phyloP scores from a whole-genome alignment of 92 coral and sea anemone genomes.

The Epizoanthus ramosus region DNA sequence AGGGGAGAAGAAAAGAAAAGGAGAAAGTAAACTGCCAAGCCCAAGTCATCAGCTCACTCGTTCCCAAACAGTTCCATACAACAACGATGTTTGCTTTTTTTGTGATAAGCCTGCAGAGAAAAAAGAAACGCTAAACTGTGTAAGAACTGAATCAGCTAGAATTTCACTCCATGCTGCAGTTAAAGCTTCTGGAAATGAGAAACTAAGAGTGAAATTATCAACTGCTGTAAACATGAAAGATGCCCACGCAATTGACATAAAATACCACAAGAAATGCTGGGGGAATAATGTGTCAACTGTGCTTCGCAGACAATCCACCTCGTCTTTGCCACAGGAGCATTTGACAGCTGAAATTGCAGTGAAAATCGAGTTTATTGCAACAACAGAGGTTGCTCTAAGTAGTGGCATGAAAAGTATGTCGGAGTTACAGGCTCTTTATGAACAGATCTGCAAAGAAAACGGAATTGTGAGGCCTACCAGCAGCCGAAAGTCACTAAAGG shows the following conservation, averaged over 20 bases:
- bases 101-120: constrained; percentile 47
- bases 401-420: constrained; percentile 41
- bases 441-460: constrained; percentile 31
- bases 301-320: constrained; percentile 17
- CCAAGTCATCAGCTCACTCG: constrained; percentile 32
- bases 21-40: constrained; percentile 8
- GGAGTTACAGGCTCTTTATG: constrained; percentile 26
- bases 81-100: constrained; percentile 40
- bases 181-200: constrained; percentile 15
- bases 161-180: constrained; percentile 39
- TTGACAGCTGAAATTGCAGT: constrained; percentile 54
- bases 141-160: constrained; percentile 51
- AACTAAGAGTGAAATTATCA: constrained; percentile 32
- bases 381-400: constrained; percentile 51
- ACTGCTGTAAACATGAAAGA: constrained; percentile 33
- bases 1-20: constrained; percentile 4
- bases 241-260: constrained; percentile 41
- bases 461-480: neutral
- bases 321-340: neutral
- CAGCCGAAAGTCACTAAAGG: constrained; percentile 34
- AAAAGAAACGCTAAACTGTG: constrained; percentile 19
- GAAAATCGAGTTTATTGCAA: constrained; percentile 47
- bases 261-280: constrained; percentile 16
- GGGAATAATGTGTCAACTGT: constrained; percentile 42
- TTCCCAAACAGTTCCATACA: constrained; percentile 43